These are phyloP conservation scores for Calliphora vicina DNA, from an alignment of 1,140 invertebrate species.

Conservation along the genomic window DNA sequence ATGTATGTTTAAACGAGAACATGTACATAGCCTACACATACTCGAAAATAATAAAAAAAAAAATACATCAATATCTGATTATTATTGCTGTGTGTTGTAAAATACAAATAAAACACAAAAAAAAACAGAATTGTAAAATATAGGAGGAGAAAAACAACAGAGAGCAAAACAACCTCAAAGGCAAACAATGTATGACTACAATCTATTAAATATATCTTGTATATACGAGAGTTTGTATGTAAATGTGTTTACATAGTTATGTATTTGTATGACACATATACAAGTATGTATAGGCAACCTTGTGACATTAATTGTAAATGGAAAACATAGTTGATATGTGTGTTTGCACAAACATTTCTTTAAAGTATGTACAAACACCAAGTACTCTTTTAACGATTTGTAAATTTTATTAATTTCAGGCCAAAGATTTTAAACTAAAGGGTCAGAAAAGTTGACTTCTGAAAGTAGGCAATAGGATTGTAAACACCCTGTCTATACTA, in stretches of 20 bases:
- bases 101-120: too few relatives aligned
- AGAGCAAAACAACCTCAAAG: not conserved
- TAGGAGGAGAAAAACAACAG: not conserved
- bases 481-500: too few relatives aligned
- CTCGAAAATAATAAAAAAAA: too few relatives aligned
- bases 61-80: slow-evolving; percentile 1
- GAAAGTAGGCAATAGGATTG: too few relatives aligned
- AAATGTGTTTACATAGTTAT: not conserved
- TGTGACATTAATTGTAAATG: not conserved
- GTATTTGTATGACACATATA: not conserved
- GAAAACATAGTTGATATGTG: not conserved
- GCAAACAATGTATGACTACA: not conserved
- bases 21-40: not conserved
- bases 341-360: not conserved
- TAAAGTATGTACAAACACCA: too few relatives aligned
- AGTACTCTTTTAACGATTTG: too few relatives aligned
- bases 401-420: too few relatives aligned
- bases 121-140: not conserved
- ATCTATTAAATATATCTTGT: not conserved
- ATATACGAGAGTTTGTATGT: not conserved
- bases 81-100: not conserved
- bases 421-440: too few relatives aligned
- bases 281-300: not conserved
- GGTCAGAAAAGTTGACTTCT: too few relatives aligned
- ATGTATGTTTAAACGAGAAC: not conserved